A percentile compares a stretch with the other conserved stretches of the same genome.
phyloP scores from a whole-genome alignment of 2,888 invertebrate species.

The Dorcus parallelipipedus region DNA sequence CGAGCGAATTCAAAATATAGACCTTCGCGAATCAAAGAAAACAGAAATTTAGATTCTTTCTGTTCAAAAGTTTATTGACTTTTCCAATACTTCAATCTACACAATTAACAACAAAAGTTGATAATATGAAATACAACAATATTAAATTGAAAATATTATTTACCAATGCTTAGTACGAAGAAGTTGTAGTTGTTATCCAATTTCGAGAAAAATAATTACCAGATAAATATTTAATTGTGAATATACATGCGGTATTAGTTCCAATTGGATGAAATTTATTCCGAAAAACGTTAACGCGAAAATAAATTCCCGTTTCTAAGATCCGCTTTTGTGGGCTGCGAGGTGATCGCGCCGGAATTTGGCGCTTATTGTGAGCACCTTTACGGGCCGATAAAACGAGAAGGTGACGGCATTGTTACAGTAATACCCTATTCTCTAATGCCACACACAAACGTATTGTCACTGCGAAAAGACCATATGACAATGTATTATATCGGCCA shows the following conservation, averaged over 20 bases:
- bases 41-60: no score
- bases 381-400: conserved; percentile 10
- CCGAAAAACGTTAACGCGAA: conserved; percentile 8
- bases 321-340: conserved; percentile 25
- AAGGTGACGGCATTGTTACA: conserved; percentile 36
- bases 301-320: conserved; percentile 28
- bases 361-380: conserved; percentile 1
- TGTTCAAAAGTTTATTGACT: no score
- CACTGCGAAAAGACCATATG: conserved; percentile 48
- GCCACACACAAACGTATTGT: conserved; percentile 50
- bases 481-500: conserved; percentile 51
- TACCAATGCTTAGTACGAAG: no score
- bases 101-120: no score
- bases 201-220: no score
- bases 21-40: no score
- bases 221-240: no score
- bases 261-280: conserved; percentile 8
- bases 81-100: no score
- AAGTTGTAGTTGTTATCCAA: no score
- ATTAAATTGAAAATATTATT: no score
- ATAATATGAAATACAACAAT: no score
- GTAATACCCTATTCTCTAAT: conserved; percentile 46
- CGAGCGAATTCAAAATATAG: no score
- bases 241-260: not conserved
- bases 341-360: conserved; percentile 10